Conservation (phyloP, 2,797 vertebrate species). For the Sternotherus odoratus region DNA sequence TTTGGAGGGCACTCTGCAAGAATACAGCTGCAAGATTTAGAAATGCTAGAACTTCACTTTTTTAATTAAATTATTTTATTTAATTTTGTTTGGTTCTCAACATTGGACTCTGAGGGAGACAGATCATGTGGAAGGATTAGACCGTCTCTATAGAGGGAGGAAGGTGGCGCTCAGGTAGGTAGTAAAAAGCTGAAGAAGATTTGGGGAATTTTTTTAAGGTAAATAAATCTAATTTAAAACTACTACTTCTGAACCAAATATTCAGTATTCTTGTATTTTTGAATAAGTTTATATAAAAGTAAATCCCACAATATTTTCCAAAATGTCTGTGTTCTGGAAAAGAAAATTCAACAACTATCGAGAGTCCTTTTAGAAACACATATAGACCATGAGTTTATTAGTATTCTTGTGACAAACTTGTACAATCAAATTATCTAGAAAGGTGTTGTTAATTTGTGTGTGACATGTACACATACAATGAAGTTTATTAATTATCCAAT, state of each 20-base stretch:
- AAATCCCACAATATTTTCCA: neutral
- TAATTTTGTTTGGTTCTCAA: neutral
- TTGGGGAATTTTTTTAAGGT: neutral
- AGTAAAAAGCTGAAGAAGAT: neutral
- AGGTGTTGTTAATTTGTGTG: neutral
- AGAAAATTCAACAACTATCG: neutral
- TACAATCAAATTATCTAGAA: neutral
- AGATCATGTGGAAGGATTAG: neutral
- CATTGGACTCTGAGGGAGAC: no score
- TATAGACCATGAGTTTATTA: neutral
- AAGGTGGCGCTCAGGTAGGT: neutral
- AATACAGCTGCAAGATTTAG: neutral
- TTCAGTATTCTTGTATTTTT: neutral
- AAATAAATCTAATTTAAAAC: neutral
- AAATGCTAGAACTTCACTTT: neutral
- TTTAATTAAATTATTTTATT: neutral
- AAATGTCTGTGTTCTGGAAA: neutral
- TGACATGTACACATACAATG: neutral
- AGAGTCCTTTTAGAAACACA: neutral
- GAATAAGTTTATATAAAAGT: neutral
- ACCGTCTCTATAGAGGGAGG: neutral
- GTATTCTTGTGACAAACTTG: neutral
- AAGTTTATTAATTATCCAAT: neutral
- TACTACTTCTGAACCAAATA: neutral
- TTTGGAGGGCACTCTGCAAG: neutral